phyloP scores from a whole-genome alignment of 2,888 invertebrate genomes.

The Perizoma flavofasciatum region DNA sequence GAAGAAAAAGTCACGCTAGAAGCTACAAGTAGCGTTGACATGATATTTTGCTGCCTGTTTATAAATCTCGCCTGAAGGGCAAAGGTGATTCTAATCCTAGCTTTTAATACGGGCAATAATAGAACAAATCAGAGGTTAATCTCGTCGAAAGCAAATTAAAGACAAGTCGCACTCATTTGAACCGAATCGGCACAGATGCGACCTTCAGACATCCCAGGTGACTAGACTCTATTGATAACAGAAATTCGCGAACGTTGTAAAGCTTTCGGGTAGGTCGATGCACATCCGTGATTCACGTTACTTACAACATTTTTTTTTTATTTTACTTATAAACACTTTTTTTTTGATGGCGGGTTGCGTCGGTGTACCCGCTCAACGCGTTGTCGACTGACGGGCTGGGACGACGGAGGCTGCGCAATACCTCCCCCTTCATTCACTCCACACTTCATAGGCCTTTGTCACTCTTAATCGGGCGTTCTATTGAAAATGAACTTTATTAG shows the following conservation, averaged over 20 bases:
- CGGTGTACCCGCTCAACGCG: conserved; percentile 68
- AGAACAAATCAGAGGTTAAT: conserved; percentile 9
- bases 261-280: conserved; percentile 61
- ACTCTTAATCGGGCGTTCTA: conserved; percentile 3
- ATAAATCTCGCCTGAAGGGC: conserved; percentile 10
- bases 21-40: conserved; percentile 32
- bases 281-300: conserved; percentile 41
- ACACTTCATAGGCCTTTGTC: conserved; percentile 35
- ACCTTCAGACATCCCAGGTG: conserved; percentile 76
- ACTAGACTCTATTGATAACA: conserved; percentile 56
- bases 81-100: background rate
- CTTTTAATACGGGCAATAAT: too few relatives aligned
- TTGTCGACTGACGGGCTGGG: conserved; percentile 69
- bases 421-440: conserved; percentile 80
- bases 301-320: conserved; percentile 62
- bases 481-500: conserved; percentile 7
- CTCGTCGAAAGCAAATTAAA: conserved; percentile 33
- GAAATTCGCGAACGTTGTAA: conserved; percentile 43
- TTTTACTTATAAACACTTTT: conserved; percentile 56
- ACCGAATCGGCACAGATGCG: conserved; percentile 56
- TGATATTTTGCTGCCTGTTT: conserved; percentile 7
- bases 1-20: conserved; percentile 2
- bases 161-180: conserved; percentile 58
- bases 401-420: conserved; percentile 78
- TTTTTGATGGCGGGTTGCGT: conserved; percentile 59